A percentile compares a stretch with the other conserved stretches of the same genome.
Evolutionary conservation across 2,888 invertebrate genomes (phyloP).

Genomic region (Eristalinus sepulchralis): DNA sequence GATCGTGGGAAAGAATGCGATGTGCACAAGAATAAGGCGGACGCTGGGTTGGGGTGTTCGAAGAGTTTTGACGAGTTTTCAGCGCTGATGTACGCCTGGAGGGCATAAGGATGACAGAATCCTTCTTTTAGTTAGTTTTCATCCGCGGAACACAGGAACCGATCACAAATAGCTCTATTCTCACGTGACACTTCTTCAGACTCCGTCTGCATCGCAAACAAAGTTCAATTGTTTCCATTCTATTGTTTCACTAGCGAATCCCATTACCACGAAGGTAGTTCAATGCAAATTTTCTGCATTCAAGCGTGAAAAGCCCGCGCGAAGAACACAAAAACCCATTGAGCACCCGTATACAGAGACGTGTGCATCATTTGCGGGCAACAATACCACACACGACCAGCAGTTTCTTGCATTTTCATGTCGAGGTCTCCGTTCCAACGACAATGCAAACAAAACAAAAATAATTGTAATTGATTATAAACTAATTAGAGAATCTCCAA

Average conservation of each 20-base stretch:
- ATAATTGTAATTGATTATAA: slow-evolving; percentile 52
- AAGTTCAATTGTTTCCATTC: slow-evolving; percentile 1
- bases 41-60: neutral
- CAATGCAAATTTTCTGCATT: slow-evolving; percentile 33
- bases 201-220: slow-evolving; percentile 4
- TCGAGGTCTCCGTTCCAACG: slow-evolving; percentile 38
- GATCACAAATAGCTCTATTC: too few species aligned
- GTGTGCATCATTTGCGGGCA: slow-evolving; percentile 1
- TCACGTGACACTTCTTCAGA: neutral
- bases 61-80: too few species aligned
- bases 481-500: slow-evolving; percentile 27
- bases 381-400: slow-evolving; percentile 21
- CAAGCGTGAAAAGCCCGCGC: slow-evolving; percentile 47
- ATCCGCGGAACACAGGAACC: too few species aligned
- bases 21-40: too few species aligned
- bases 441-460: neutral
- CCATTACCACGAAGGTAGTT: slow-evolving; percentile 19
- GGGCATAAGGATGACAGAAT: too few species aligned
- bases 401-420: slow-evolving; percentile 36
- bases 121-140: too few species aligned
- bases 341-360: slow-evolving; percentile 1
- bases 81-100: too few species aligned
- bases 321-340: slow-evolving; percentile 28
- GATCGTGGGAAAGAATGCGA: too few species aligned
- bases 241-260: slow-evolving; percentile 12